Evolutionary conservation across 2,797 vertebrate species (phyloP).

Genomic region (Novumbra hubbsi): DNA sequence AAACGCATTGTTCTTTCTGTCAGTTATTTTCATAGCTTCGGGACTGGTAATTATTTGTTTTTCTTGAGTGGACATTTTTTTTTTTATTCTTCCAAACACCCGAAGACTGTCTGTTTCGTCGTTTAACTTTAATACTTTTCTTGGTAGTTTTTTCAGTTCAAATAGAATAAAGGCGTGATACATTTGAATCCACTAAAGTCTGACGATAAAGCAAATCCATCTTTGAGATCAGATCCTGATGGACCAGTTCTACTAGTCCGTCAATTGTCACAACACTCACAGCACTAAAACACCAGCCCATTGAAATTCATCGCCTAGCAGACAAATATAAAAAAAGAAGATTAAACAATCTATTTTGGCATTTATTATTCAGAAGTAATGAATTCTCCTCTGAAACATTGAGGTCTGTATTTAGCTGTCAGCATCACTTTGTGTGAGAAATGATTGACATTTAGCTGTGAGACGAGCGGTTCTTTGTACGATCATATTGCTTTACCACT

Average conservation of each 20-base stretch:
- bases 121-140: not conserved
- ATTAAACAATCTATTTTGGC: slow-evolving; percentile 68
- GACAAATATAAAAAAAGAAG: slow-evolving; percentile 62
- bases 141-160: slow-evolving; percentile 52
- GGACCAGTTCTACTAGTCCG: not conserved
- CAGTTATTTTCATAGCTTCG: slow-evolving; percentile 54
- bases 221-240: not conserved
- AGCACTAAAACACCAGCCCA: slow-evolving; percentile 48
- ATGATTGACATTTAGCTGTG: slow-evolving; percentile 75
- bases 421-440: slow-evolving; percentile 72
- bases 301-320: slow-evolving; percentile 58
- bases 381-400: slow-evolving; percentile 67
- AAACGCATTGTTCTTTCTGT: slow-evolving; percentile 75
- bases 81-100: slow-evolving; percentile 65
- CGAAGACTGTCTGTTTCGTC: slow-evolving; percentile 42
- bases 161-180: slow-evolving; percentile 49
- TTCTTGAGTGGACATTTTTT: slow-evolving; percentile 70
- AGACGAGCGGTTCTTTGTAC: slow-evolving; percentile 64
- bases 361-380: slow-evolving; percentile 76
- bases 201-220: slow-evolving; percentile 52
- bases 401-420: slow-evolving; percentile 77
- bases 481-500: slow-evolving; percentile 66
- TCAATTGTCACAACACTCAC: slow-evolving; percentile 44
- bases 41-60: slow-evolving; percentile 70
- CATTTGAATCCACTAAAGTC: slow-evolving; percentile 52